Evolutionary conservation across 2,113 vertebrate species (phyloP).

Genomic region (Halichoerus grypus): DNA sequence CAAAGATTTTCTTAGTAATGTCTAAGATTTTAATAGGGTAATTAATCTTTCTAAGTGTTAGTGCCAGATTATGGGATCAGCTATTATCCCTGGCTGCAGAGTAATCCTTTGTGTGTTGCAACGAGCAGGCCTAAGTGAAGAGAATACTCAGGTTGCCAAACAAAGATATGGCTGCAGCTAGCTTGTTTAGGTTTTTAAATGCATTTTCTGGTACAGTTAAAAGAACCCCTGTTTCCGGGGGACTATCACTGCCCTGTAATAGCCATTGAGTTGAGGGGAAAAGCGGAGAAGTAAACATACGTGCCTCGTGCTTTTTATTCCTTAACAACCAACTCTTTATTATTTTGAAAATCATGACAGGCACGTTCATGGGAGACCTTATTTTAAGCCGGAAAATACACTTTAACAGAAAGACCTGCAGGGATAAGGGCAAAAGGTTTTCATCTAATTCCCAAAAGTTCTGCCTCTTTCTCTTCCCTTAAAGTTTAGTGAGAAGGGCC

Average conservation of each 20-base stretch:
- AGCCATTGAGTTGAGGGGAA: slow-evolving; percentile 69
- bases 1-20: slow-evolving; percentile 89
- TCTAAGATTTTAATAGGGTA: slow-evolving; percentile 90
- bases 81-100: slow-evolving; percentile 89
- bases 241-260: slow-evolving; percentile 78
- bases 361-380: slow-evolving; percentile 34
- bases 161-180: slow-evolving; percentile 84
- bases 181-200: slow-evolving; percentile 84
- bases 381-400: slow-evolving; percentile 33
- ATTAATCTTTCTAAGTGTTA: slow-evolving; percentile 91
- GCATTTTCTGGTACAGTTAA: slow-evolving; percentile 79
- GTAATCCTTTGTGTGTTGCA: slow-evolving; percentile 88
- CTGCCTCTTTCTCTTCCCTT: slow-evolving; percentile 45
- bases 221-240: slow-evolving; percentile 74
- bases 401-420: slow-evolving; percentile 71
- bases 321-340: not conserved
- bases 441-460: slow-evolving; percentile 54
- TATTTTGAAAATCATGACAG: slow-evolving; percentile 69
- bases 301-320: slow-evolving; percentile 62
- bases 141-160: slow-evolving; percentile 87
- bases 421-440: slow-evolving; percentile 74
- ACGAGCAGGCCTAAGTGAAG: slow-evolving; percentile 85
- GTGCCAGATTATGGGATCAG: slow-evolving; percentile 91
- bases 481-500: slow-evolving; percentile 68
- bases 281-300: slow-evolving; percentile 50